These are phyloP conservation scores for Pygoscelis adeliae DNA, from an alignment of 2,113 vertebrate species.

Conservation along the genomic window DNA sequence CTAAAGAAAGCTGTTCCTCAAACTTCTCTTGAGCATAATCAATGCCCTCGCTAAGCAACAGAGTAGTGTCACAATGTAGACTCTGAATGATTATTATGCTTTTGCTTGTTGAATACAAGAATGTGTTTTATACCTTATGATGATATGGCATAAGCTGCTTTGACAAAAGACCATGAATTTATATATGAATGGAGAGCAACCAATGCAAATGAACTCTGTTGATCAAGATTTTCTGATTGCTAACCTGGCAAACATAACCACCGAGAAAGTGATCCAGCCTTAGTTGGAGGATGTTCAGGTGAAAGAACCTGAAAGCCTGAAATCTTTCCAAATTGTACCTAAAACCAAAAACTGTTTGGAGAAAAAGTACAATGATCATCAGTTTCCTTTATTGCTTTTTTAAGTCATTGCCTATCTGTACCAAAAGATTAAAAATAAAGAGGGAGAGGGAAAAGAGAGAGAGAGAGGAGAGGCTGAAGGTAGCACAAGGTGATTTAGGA, in stretches of 20 bases:
- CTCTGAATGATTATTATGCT: constrained; percentile 8
- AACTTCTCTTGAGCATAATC: constrained; percentile 77
- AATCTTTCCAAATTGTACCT: not conserved
- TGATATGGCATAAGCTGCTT: not conserved
- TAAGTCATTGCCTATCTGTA: not conserved
- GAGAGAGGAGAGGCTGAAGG: not conserved
- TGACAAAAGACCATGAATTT: not conserved
- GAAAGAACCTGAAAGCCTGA: not conserved
- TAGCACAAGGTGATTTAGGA: not conserved
- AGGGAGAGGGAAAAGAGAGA: not conserved
- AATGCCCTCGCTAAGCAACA: constrained; percentile 73
- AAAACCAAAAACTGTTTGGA: not conserved
- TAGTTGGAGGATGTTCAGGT: not conserved
- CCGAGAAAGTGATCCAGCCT: not conserved
- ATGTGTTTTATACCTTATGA: not conserved
- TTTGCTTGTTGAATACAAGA: not conserved
- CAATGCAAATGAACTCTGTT: not conserved
- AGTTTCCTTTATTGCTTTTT: not conserved
- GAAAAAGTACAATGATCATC: not conserved
- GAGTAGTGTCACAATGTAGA: not conserved
- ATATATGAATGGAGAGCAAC: not conserved
- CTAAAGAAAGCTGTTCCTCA: constrained; percentile 86
- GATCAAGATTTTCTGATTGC: not conserved
- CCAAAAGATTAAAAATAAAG: not conserved
- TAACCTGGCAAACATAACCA: not conserved